phyloP scores from a whole-genome alignment of 23 tunicate species.

The Trididemnum clinides region DNA sequence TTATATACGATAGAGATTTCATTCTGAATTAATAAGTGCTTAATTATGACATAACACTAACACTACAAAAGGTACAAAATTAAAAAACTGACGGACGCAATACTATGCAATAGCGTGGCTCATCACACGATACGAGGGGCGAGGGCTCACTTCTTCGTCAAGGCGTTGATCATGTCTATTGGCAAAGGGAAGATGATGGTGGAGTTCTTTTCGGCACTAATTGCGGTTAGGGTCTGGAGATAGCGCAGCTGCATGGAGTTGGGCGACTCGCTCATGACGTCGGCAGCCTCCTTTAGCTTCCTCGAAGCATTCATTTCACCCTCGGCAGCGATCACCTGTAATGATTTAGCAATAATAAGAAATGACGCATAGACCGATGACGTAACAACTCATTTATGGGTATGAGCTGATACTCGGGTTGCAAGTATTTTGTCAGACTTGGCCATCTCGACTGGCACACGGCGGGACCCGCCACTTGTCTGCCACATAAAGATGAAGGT shows the following conservation, averaged over 20 bases:
- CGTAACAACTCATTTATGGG: too few species aligned
- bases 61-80: too few species aligned
- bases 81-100: not conserved
- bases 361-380: too few species aligned
- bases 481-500: too few species aligned
- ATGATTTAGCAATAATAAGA: too few species aligned
- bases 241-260: conserved; percentile 74
- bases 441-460: too few species aligned
- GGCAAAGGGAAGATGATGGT: conserved; percentile 81
- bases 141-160: conserved; percentile 12
- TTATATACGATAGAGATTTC: too few species aligned
- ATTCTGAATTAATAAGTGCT: too few species aligned
- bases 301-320: conserved; percentile 76
- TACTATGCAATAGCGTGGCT: not conserved
- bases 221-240: conserved; percentile 61
- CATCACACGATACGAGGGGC: not conserved
- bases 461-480: too few species aligned
- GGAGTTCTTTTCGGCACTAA: conserved; percentile 75
- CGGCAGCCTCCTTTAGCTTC: conserved; percentile 67
- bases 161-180: conserved; percentile 50
- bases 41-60: too few species aligned
- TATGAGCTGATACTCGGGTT: too few species aligned
- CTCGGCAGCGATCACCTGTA: conserved; percentile 70
- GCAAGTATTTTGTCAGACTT: too few species aligned
- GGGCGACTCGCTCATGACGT: conserved; percentile 68